Base-by-base conservation (phyloP, 2,113 vertebrate species). In the Morone chrysops region DNA sequence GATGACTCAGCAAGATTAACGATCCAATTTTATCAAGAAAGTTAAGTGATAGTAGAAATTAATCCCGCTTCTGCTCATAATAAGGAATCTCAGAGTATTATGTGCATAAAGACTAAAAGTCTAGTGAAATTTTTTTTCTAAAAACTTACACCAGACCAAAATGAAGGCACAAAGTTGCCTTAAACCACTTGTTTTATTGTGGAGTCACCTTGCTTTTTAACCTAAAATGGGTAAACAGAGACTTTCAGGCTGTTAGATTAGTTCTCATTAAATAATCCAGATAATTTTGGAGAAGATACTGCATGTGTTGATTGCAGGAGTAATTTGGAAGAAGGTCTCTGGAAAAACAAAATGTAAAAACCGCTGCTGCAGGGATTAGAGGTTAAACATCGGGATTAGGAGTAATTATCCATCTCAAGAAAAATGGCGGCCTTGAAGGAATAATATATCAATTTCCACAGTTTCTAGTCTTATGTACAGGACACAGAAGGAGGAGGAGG, bases 391-490 rank as follows among this genome's bases (percentile, higher is more conserved):
- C 25, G 4, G 73, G 69, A 66, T 51, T 61, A 69, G 62, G 70
- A 70, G 81, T 62, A 74, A 81, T 80, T 75, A 82, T 82, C 83
- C 72, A 82, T 86, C 69, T 51, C 67, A 75, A 59, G 43, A 89
- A 87, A 84, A 74, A 81, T 31, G 48, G 70, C 84, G 51, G 67
- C 70, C 41, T 87, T 67, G 62, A 80, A 81, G 81, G 71, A 82
- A 70, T 82, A 83, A 38, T 43, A 63, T 47, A 67, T 88, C 51
- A 53, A n/a, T 78, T 72, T 67, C 74, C 70, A 80, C 77, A 78
- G 80, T 86, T 83, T 90, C 4, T 60, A 80, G 71, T 83, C 47
- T 81, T 70, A 81, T 84, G 79, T 81, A 80, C 78, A 84, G 80
- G 79, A 47, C 51, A 72, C 66, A 78, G 59, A 78, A 66, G 78